A percentile compares a stretch with the other conserved stretches of the same genome.
phyloP scores from a whole-genome alignment of 2,888 invertebrate genomes.

The Girardia tigrina region DNA sequence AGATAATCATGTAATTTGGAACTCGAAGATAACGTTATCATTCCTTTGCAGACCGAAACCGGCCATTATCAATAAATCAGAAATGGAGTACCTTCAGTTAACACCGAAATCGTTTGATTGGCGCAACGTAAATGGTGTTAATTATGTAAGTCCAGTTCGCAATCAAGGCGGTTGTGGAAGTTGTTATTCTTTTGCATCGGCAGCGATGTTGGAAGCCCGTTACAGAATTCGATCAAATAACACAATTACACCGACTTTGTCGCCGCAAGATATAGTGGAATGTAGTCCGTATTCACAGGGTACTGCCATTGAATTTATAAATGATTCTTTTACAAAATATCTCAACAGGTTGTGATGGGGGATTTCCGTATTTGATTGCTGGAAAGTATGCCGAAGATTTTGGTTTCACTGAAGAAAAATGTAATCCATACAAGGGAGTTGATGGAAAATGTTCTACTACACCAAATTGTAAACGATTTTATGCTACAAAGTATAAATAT shows the following conservation, averaged over 20 bases:
- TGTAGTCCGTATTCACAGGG: slow-evolving; percentile 53
- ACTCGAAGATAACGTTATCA: no score
- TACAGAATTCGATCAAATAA: slow-evolving; percentile 51
- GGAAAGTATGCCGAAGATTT: slow-evolving; percentile 51
- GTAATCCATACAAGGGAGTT: slow-evolving; percentile 51
- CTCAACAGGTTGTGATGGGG: slow-evolving; percentile 45
- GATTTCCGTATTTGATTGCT: slow-evolving; percentile 46
- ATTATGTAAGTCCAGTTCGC: slow-evolving; percentile 47
- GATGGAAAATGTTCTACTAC: slow-evolving; percentile 46
- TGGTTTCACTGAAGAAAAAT: slow-evolving; percentile 52
- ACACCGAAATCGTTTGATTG: slow-evolving; percentile 39
- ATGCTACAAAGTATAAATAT: slow-evolving; percentile 51
- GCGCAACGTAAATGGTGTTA: slow-evolving; percentile 44
- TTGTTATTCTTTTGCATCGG: slow-evolving; percentile 53
- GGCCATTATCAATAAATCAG: not conserved
- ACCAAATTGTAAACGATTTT: slow-evolving; percentile 47
- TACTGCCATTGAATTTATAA: slow-evolving; percentile 37
- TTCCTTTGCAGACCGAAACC: not conserved
- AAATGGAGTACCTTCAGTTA: not conserved
- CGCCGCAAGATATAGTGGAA: slow-evolving; percentile 53
- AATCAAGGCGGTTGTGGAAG: slow-evolving; percentile 51
- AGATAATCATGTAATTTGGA: no score
- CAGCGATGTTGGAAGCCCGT: slow-evolving; percentile 52
- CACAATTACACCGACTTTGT: slow-evolving; percentile 46
- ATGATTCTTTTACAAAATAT: not conserved